Percentiles rank a stretch among this genome's conserved stretches.
phyloP scores from a whole-genome alignment of 2,113 vertebrate genomes.

The Phrynocephalus versicolor region DNA sequence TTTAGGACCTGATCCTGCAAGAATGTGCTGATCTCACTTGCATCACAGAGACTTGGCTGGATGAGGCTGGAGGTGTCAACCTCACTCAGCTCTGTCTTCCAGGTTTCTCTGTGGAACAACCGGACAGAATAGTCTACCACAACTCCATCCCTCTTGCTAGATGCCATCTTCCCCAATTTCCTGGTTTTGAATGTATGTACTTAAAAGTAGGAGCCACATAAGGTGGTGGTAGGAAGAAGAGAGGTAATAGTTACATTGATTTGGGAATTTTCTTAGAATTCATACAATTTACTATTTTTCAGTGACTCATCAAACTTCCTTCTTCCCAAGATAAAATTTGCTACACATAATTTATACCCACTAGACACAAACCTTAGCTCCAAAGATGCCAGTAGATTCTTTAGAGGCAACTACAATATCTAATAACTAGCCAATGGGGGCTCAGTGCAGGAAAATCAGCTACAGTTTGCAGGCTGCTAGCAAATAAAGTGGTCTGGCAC shows the following conservation, averaged over 20 bases:
- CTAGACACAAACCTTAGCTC: constrained; percentile 47
- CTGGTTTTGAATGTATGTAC: too few species aligned
- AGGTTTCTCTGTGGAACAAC: too few species aligned
- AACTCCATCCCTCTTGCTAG: too few species aligned
- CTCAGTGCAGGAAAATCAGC: neutral
- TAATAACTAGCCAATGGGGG: neutral
- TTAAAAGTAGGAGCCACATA: too few species aligned
- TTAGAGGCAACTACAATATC: constrained; percentile 27
- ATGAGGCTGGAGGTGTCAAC: too few species aligned
- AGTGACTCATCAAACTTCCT: constrained; percentile 77
- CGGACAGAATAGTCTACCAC: too few species aligned
- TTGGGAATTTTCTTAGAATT: constrained; percentile 71
- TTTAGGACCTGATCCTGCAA: too few species aligned
- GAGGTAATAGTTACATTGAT: constrained; percentile 50
- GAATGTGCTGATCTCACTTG: too few species aligned
- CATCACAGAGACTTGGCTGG: too few species aligned
- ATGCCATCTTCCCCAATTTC: too few species aligned
- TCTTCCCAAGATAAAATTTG: constrained; percentile 70
- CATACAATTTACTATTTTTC: constrained; percentile 78
- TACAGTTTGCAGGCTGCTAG: fast-evolving
- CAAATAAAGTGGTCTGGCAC: neutral
- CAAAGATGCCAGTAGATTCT: constrained; percentile 42
- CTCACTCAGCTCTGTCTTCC: too few species aligned
- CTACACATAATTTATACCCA: constrained; percentile 65
- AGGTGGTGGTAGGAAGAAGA: constrained; percentile 18